Percentiles rank a stretch among this genome's conserved stretches.
Conservation (phyloP, 2,113 vertebrate species). For the Aleadryas rufinucha region DNA sequence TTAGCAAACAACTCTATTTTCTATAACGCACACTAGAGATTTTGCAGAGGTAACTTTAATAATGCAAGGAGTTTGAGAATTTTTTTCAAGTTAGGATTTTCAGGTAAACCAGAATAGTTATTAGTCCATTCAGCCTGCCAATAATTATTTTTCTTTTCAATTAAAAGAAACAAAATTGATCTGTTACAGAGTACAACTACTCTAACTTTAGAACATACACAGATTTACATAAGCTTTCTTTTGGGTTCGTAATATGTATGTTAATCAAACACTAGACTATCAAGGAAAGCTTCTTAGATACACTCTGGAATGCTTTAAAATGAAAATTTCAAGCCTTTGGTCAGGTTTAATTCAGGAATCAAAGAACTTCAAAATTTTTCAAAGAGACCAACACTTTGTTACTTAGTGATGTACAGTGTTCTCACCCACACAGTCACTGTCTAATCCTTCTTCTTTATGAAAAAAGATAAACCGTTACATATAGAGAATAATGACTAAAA, state of each 20-base stretch:
- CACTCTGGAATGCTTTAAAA: background rate
- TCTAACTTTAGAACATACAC: background rate
- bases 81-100: background rate
- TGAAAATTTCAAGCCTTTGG: background rate
- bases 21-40: conserved; percentile 38
- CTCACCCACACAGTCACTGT: fast-evolving
- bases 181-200: background rate
- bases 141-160: background rate
- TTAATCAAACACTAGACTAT: conserved; percentile 10
- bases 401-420: background rate
- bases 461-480: background rate
- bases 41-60: conserved; percentile 34
- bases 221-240: background rate
- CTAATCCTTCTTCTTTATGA: background rate
- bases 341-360: background rate
- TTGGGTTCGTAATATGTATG: background rate
- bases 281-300: background rate
- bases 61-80: background rate
- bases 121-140: background rate
- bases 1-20: conserved; percentile 58
- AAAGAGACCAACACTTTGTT: background rate
- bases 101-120: background rate
- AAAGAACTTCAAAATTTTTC: background rate
- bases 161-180: background rate
- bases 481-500: background rate